phyloP scores from a whole-genome alignment of 1,140 invertebrate species.

The Trichonephila clavipes region DNA sequence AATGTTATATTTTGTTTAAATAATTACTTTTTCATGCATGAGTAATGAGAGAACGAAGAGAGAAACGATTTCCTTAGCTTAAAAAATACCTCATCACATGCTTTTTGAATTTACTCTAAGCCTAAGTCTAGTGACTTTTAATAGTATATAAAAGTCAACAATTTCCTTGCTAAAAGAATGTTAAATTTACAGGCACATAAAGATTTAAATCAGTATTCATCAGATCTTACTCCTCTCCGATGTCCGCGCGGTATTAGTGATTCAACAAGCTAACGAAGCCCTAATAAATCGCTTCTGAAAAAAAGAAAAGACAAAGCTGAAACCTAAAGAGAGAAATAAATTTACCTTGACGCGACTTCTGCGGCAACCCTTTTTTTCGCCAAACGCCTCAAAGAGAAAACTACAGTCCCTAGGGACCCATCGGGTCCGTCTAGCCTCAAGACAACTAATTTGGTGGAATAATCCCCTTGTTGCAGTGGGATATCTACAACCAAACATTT shows the following conservation, averaged over 20 bases:
- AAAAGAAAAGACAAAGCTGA: neutral
- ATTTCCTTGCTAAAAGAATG: no score
- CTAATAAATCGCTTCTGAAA: neutral
- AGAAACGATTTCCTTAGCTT: no score
- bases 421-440: slow-evolving; percentile 66
- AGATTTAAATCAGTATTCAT: neutral
- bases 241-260: neutral
- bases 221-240: neutral
- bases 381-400: slow-evolving; percentile 58
- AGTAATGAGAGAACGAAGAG: no score
- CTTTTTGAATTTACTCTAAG: no score
- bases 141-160: no score
- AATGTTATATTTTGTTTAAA: no score
- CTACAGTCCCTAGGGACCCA: slow-evolving; percentile 33
- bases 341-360: neutral
- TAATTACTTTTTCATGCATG: no score
- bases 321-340: neutral
- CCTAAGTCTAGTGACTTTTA: no score
- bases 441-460: slow-evolving; percentile 76
- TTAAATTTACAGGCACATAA: neutral
- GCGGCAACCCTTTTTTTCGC: slow-evolving; percentile 65
- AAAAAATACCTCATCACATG: no score
- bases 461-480: slow-evolving; percentile 73
- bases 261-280: slow-evolving; percentile 40
- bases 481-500: slow-evolving; percentile 71